These are phyloP conservation scores for Noctua janthe DNA, from an alignment of 2,888 invertebrate species.

Conservation along the genomic window DNA sequence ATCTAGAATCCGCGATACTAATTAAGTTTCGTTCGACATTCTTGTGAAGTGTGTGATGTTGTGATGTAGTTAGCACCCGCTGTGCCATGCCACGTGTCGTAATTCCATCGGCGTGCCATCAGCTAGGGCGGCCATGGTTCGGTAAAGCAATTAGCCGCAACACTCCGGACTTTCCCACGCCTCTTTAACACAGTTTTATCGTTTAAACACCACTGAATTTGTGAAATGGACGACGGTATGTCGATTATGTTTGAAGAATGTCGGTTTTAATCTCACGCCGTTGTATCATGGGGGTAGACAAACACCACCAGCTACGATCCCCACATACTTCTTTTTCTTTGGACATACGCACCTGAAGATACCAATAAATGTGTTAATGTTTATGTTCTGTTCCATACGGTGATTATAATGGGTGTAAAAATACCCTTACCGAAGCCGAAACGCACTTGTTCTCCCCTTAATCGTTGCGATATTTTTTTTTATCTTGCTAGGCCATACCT, in stretches of 20 bases:
- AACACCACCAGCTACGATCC: neutral
- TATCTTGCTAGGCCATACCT: too few species aligned
- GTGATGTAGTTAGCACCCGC: neutral
- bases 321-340: neutral
- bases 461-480: neutral
- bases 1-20: neutral
- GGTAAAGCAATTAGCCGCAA: slow-evolving; percentile 23
- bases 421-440: neutral
- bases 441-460: neutral
- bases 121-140: slow-evolving; percentile 3
- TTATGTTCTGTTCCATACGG: neutral
- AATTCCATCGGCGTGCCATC: slow-evolving; percentile 27
- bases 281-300: neutral
- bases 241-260: neutral
- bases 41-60: neutral
- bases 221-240: neutral
- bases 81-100: neutral
- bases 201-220: slow-evolving; percentile 11
- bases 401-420: neutral
- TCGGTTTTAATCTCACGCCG: neutral
- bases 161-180: slow-evolving; percentile 30
- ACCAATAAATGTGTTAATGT: neutral
- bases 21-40: slow-evolving; percentile 7
- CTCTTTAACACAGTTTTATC: slow-evolving; percentile 1
- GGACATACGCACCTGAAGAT: neutral